These are phyloP conservation scores for Deilephila elpenor DNA, from an alignment of 2,888 invertebrate genomes.

Conservation along the genomic window DNA sequence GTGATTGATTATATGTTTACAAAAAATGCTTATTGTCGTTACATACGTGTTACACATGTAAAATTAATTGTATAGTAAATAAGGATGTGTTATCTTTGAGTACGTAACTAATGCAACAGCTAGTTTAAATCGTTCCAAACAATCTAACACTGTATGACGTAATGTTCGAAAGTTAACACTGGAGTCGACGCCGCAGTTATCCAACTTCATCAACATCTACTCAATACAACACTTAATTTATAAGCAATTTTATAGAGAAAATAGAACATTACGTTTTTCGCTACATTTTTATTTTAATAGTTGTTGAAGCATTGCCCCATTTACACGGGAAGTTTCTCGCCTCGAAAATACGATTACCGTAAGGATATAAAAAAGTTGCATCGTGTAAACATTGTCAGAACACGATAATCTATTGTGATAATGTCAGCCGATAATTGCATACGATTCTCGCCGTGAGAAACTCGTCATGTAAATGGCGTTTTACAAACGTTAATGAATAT, in stretches of 20 bases:
- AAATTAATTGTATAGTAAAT: conserved; percentile 33
- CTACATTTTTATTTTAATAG: neutral
- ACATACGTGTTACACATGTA: conserved; percentile 54
- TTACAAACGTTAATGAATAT: no score
- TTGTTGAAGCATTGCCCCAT: neutral
- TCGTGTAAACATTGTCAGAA: no score
- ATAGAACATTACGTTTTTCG: neutral
- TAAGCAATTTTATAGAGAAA: neutral
- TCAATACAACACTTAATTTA: conserved; percentile 1
- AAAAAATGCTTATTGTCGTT: conserved; percentile 78
- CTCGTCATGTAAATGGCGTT: no score
- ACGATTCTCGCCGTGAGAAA: no score
- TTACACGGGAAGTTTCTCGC: no score
- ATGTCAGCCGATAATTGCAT: no score
- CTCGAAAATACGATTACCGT: no score
- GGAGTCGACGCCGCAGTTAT: neutral
- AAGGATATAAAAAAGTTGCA: no score
- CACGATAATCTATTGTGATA: no score
- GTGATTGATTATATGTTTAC: conserved; percentile 57
- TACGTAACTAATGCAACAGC: conserved; percentile 48
- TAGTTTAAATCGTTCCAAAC: conserved; percentile 33
- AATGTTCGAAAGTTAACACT: conserved; percentile 1
- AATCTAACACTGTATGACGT: conserved; percentile 17
- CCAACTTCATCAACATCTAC: neutral
- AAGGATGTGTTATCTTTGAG: conserved; percentile 33